A percentile compares a stretch with the other conserved stretches of the same genome.
Conservation (phyloP, 2,113 vertebrate genomes). For the Vireo altiloquus region DNA sequence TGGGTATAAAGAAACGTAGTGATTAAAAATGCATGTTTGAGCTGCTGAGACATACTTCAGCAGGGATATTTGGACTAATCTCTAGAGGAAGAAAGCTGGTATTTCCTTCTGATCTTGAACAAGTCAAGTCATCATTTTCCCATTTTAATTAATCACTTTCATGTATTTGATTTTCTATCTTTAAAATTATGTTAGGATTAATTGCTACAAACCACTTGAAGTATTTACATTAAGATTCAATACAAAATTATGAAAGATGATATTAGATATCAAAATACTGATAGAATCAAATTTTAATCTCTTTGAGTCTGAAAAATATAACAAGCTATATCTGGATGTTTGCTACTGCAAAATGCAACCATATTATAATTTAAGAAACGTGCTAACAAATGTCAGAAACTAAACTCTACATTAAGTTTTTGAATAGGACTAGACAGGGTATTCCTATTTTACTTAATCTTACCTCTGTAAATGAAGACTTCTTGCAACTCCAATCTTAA, state of each 20-base stretch:
- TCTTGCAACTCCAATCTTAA: background rate
- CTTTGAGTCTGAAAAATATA: background rate
- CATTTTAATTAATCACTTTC: background rate
- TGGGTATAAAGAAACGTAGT: background rate
- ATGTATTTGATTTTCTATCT: background rate
- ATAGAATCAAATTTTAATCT: background rate
- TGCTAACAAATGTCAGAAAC: background rate
- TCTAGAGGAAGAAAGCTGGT: background rate
- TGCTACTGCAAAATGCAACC: background rate
- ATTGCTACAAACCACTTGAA: background rate
- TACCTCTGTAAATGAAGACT: background rate
- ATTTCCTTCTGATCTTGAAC: background rate
- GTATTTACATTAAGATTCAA: background rate
- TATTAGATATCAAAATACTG: background rate
- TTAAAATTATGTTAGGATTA: background rate
- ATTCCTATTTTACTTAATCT: background rate
- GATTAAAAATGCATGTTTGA: background rate
- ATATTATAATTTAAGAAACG: background rate
- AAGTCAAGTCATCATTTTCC: background rate
- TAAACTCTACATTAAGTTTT: background rate
- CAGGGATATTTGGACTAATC: background rate
- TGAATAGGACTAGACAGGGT: background rate
- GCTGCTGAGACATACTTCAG: background rate
- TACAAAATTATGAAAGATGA: background rate
- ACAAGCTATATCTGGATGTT: background rate